Conservation (phyloP, 2,797 vertebrate species). For the Acrossocheilus wenchowensis region DNA sequence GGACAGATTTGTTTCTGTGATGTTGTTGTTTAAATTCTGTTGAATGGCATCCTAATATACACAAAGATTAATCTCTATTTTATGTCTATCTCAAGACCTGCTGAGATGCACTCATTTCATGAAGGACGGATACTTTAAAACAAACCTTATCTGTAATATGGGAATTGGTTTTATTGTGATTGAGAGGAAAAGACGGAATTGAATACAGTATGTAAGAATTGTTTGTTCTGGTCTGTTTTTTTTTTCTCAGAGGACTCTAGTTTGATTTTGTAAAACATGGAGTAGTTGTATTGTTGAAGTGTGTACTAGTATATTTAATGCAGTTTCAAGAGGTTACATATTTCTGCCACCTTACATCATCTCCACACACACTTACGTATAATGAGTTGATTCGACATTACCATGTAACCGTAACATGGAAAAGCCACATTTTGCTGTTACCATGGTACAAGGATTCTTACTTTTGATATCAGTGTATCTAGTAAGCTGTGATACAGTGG, state of each 20-base stretch:
- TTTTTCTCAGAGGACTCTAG: not conserved
- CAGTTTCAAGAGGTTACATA: not conserved
- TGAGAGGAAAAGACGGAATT: not conserved
- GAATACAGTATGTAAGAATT: not conserved
- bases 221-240: not conserved
- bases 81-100: slow-evolving; percentile 6
- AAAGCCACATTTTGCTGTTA: not conserved
- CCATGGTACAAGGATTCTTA: not conserved
- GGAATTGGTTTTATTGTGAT: slow-evolving; percentile 7
- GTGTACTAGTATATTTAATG: slow-evolving; percentile 7
- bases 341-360: slow-evolving; percentile 42
- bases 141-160: slow-evolving; percentile 4
- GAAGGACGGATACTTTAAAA: slow-evolving; percentile 1
- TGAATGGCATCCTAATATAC: slow-evolving; percentile 6
- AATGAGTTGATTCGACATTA: slow-evolving; percentile 6
- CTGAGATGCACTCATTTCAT: slow-evolving; percentile 8
- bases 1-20: not conserved
- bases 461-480: not conserved
- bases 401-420: not conserved
- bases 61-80: slow-evolving; percentile 10
- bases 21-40: not conserved
- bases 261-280: not conserved
- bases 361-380: slow-evolving; percentile 51
- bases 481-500: not conserved
- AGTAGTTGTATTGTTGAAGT: not conserved